A percentile compares a stretch with the other conserved stretches of the same genome.
phyloP scores from a whole-genome alignment of 2,113 vertebrate species.

The Pitta sordida region DNA sequence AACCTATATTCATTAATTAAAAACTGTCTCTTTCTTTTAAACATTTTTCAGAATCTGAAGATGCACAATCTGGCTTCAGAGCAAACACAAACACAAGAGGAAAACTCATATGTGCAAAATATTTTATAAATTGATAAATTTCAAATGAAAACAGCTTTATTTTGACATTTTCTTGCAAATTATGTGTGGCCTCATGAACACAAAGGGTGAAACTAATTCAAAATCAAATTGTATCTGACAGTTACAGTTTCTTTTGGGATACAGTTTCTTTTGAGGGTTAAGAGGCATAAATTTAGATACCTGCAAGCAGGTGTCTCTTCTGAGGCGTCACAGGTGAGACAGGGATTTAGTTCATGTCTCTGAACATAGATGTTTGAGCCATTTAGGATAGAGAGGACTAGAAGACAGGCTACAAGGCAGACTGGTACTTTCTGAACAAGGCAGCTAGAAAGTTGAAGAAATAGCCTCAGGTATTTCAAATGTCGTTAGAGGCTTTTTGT shows the following conservation, averaged over 20 bases:
- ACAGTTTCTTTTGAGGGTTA: not conserved
- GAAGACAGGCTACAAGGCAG: not conserved
- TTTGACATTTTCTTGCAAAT: not conserved
- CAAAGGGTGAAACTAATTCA: not conserved
- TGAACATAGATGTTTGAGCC: not conserved
- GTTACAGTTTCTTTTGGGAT: not conserved
- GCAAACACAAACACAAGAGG: not conserved
- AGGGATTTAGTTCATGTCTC: not conserved
- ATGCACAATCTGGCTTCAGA: not conserved
- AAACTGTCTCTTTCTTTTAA: not conserved
- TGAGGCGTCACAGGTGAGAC: not conserved
- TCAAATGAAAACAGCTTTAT: conserved; percentile 7
- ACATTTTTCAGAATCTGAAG: not conserved
- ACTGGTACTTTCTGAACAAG: not conserved
- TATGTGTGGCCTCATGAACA: not conserved
- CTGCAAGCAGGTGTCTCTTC: not conserved
- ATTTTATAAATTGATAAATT: not conserved
- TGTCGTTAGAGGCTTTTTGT: not conserved
- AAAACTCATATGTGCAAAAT: not conserved
- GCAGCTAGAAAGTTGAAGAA: not conserved
- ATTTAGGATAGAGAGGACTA: not conserved
- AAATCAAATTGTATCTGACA: not conserved
- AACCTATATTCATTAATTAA: not conserved
- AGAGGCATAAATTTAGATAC: not conserved
- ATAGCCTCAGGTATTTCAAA: not conserved